phyloP scores from a whole-genome alignment of 2,888 invertebrate species.

The Trachelus troglodyta region DNA sequence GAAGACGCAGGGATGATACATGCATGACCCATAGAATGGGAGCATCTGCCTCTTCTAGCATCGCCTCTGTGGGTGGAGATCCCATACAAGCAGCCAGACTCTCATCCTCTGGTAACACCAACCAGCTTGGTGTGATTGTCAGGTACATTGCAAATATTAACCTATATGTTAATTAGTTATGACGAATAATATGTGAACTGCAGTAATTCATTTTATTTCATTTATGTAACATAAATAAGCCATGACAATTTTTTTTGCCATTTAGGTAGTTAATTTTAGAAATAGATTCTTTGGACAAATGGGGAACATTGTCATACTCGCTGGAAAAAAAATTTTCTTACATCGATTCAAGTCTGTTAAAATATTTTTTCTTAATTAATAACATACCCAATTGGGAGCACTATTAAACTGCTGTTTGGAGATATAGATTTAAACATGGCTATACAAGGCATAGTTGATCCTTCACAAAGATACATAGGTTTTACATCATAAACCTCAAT shows the following conservation, averaged over 20 bases:
- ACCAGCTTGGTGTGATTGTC: constrained; percentile 61
- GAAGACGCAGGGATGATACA: constrained; percentile 48
- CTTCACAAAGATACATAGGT: constrained; percentile 38
- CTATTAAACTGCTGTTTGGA: constrained; percentile 33
- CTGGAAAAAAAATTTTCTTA: constrained; percentile 25
- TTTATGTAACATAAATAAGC: constrained; percentile 42
- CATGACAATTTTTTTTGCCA: constrained; percentile 39
- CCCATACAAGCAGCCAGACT: constrained; percentile 64
- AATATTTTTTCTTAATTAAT: not conserved
- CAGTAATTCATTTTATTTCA: constrained; percentile 24
- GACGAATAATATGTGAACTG: not conserved
- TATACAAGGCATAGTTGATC: constrained; percentile 37
- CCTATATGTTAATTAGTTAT: not conserved
- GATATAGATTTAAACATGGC: constrained; percentile 30
- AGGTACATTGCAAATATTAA: constrained; percentile 43
- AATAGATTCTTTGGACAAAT: constrained; percentile 34
- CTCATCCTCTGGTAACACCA: constrained; percentile 60
- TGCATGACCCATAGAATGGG: constrained; percentile 66
- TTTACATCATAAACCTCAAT: constrained; percentile 34
- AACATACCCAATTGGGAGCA: constrained; percentile 39
- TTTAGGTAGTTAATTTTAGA: constrained; percentile 32
- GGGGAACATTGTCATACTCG: constrained; percentile 22
- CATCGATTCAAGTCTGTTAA: not conserved
- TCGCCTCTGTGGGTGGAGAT: constrained; percentile 63
- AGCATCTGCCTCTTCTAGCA: constrained; percentile 65